A percentile compares a stretch with the other conserved stretches of the same genome.
These are phyloP conservation scores for Temnothorax curvispinosus DNA, from an alignment of 1,140 invertebrate species.

Conservation along the genomic window DNA sequence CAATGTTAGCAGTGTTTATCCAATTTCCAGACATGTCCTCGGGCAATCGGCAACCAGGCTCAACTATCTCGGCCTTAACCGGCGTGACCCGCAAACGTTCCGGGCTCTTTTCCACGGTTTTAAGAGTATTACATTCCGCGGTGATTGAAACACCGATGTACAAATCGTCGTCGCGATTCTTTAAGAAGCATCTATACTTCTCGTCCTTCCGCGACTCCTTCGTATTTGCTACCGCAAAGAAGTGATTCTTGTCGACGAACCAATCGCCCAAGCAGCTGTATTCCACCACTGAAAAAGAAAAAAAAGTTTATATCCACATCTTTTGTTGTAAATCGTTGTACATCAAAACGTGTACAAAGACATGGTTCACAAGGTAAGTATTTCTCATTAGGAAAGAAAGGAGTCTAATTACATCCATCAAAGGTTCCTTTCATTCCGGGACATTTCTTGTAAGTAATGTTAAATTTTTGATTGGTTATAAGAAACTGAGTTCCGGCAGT, in stretches of 20 bases:
- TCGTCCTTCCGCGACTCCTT: conserved; percentile 97
- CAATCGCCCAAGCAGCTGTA: conserved; percentile 97
- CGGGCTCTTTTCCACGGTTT: conserved; percentile 97
- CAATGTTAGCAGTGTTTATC: conserved; percentile 98
- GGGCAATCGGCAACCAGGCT: conserved; percentile 95
- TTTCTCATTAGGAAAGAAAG: background rate
- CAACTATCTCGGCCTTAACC: conserved; percentile 94
- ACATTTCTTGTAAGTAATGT: conserved; percentile 97
- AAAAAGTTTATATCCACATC: conserved; percentile 25
- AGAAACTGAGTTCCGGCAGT: conserved; percentile 97
- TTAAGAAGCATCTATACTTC: conserved; percentile 96
- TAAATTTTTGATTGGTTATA: conserved; percentile 98
- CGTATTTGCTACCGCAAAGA: conserved; percentile 97
- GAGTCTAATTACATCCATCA: conserved; percentile 89
- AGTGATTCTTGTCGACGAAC: conserved; percentile 98
- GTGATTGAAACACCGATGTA: conserved; percentile 96
- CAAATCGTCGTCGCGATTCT: conserved; percentile 97
- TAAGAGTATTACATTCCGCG: conserved; percentile 95
- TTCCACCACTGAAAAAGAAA: conserved; percentile 90
- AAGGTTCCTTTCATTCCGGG: conserved; percentile 93
- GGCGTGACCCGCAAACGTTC: conserved; percentile 95
- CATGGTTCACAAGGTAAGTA: conserved; percentile 22
- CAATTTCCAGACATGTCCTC: conserved; percentile 97
- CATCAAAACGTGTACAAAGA: conserved; percentile 16
- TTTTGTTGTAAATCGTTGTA: background rate